Percentiles rank a stretch among this genome's conserved stretches.
phyloP scores from a whole-genome alignment of 2,888 invertebrate genomes.

The Seira sanloemensis region DNA sequence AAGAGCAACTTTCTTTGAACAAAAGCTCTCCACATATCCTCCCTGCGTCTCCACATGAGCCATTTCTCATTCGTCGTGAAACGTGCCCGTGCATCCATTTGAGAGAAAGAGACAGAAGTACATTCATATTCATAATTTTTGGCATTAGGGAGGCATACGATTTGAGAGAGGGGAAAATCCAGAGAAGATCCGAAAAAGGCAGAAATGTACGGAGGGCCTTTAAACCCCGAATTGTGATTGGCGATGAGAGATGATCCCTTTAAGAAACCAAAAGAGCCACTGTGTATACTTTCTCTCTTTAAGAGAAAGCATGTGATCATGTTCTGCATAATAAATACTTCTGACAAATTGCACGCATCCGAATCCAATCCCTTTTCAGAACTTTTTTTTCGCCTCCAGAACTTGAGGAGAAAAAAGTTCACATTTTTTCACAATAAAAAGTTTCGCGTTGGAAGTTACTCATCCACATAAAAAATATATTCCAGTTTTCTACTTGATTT shows the following conservation, averaged over 20 bases:
- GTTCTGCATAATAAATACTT: slow-evolving; percentile 46
- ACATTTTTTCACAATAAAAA: background rate
- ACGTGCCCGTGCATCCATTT: no score
- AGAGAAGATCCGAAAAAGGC: no score
- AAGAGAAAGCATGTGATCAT: slow-evolving; percentile 21
- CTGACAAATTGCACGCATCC: background rate
- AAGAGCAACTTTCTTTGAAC: no score
- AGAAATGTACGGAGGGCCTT: no score
- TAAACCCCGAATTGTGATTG: background rate
- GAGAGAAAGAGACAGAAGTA: no score
- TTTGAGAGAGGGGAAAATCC: no score
- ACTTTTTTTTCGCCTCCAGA: slow-evolving; percentile 1
- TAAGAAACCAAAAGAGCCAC: background rate
- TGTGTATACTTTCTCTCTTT: background rate
- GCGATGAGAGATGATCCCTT: slow-evolving; percentile 9
- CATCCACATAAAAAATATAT: slow-evolving; percentile 9
- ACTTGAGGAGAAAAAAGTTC: background rate
- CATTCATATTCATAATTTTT: no score
- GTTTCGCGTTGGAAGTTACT: background rate
- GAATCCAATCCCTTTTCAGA: background rate
- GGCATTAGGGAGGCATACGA: no score
- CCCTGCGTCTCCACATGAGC: no score
- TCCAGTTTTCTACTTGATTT: slow-evolving; percentile 14
- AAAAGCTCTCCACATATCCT: no score
- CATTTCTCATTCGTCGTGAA: no score